These are phyloP conservation scores for Acanthoscelides obtectus DNA, from an alignment of 2,888 invertebrate genomes.

Conservation along the genomic window DNA sequence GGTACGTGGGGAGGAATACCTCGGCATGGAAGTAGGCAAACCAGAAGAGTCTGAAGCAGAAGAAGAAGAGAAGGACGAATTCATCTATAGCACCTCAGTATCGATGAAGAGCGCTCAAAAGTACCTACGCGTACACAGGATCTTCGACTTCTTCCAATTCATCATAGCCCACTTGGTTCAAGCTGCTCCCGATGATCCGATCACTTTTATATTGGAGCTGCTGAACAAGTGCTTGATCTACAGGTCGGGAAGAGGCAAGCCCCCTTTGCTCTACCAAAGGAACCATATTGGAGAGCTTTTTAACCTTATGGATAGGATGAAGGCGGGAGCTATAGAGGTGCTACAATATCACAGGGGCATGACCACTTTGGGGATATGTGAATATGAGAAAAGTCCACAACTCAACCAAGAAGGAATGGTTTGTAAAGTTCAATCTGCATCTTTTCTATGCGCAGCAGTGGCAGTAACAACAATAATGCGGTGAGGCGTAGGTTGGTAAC, in stretches of 20 bases:
- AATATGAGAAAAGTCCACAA: slow-evolving; percentile 35
- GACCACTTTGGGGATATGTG: slow-evolving; percentile 40
- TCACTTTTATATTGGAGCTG: slow-evolving; percentile 45
- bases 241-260: slow-evolving; percentile 44
- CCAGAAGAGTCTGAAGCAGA: slow-evolving; percentile 9
- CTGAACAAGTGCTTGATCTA: slow-evolving; percentile 48
- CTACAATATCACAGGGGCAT: slow-evolving; percentile 40
- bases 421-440: no score
- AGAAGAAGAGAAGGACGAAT: slow-evolving; percentile 17
- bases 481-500: no score
- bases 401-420: slow-evolving; percentile 32
- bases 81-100: slow-evolving; percentile 24
- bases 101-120: slow-evolving; percentile 40
- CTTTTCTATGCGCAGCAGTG: no score
- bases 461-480: no score
- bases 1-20: slow-evolving; percentile 21
- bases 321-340: slow-evolving; percentile 37
- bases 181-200: slow-evolving; percentile 44
- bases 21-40: slow-evolving; percentile 3
- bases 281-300: slow-evolving; percentile 40
- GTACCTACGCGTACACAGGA: slow-evolving; percentile 44
- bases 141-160: slow-evolving; percentile 49
- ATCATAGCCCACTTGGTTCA: slow-evolving; percentile 46
- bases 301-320: slow-evolving; percentile 42
- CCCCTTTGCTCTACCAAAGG: slow-evolving; percentile 46